Evolutionary conservation across 2,113 vertebrate species (phyloP).

Genomic region (Enhydra lutris): DNA sequence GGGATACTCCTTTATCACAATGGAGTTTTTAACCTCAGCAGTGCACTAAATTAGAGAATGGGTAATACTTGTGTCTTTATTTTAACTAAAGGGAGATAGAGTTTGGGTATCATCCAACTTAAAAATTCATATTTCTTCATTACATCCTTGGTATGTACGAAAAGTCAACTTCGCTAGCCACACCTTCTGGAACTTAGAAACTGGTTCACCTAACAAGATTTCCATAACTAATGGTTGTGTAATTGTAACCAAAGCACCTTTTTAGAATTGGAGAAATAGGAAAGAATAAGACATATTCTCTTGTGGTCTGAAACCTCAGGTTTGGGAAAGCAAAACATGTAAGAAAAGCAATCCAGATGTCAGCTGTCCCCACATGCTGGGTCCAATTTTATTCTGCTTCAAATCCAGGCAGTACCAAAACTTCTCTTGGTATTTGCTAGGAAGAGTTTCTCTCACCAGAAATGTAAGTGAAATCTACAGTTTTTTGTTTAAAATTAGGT

Average conservation of each 20-base stretch:
- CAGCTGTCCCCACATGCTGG: background rate
- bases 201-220: background rate
- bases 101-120: background rate
- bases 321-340: background rate
- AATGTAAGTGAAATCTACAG: background rate
- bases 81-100: background rate
- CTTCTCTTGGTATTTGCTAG: background rate
- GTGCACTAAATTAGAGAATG: background rate
- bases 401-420: background rate
- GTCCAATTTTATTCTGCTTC: slow-evolving; percentile 12
- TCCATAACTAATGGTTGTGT: background rate
- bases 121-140: background rate
- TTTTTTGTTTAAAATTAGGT: background rate
- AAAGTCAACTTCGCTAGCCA: background rate
- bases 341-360: slow-evolving; percentile 19
- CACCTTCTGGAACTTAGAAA: background rate
- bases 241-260: background rate
- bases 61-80: background rate
- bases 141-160: background rate
- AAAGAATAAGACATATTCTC: background rate
- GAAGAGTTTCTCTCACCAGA: background rate
- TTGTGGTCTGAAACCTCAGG: background rate
- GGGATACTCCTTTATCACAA: background rate
- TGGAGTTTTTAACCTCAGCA: slow-evolving; percentile 23
- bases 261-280: background rate